Base-by-base conservation (phyloP, 2,888 invertebrate genomes). In the Drosophila affinis region DNA sequence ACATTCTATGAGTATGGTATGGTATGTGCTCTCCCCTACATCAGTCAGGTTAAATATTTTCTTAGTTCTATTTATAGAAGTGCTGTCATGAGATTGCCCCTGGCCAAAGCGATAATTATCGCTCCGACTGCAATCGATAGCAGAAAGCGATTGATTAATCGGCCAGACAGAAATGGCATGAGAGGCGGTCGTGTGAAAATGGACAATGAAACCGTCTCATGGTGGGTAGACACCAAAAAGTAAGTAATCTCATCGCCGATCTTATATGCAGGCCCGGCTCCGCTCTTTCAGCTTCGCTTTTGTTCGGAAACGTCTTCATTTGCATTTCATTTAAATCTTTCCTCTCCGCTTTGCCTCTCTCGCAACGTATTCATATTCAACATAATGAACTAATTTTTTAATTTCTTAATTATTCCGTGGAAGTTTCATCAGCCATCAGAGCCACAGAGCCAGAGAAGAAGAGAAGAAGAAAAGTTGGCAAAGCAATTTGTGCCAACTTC, bases 321-420 rank as follows among this genome's bases (percentile, higher is more conserved):
- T 65, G 54, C 84, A 80, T 83, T 76, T 87, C 70, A 65, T 83
- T 78, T n/a, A 67, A 65, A 70, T 69, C 55, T 51, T 32, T 44
- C 39, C 32, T 44, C 39, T 54, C 53, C 49, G 18, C 63, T 54
- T 51, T 18, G 24, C 48, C 29, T 7, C 24, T 24, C 49, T 49
- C 45, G 39, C 17, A 67, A 39, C 39, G 39, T 14, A 14, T 39
- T 62, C 39, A 27, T 34, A 57, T 44, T 45, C 51, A 62, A 64
- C 67, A 57, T 76, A 79, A 67, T 56, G 62, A 82, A 79, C 79
- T 75, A 57, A 83, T 83, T 82, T 68, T 79, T 71, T 79, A 85
- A 83, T 83, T 82, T 68, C 82, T 72, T 79, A 85, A 83, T 87
- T 87, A 79, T 82, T 79, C 63, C 59, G 62, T 68, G 59, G 44